Evolutionary conservation across 2,113 vertebrate genomes (phyloP), one percentile per base, ranked within the genome.

Genomic region (Clarias magur): DNA sequence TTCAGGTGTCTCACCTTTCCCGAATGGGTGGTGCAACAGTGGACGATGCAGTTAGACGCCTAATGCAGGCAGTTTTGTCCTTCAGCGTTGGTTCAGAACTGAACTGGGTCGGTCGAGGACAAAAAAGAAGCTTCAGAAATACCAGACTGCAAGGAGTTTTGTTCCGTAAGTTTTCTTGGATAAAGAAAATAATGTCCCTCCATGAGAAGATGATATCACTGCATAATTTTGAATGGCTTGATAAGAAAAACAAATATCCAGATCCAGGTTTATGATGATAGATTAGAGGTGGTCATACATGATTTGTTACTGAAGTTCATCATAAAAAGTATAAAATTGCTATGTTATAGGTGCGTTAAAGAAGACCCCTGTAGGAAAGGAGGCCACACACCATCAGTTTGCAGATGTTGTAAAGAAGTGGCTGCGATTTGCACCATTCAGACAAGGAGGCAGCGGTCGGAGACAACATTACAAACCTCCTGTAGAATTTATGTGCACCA

Each of bases 391-490:
- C 76, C 93, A 93, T 86, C 91, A 93, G 83, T 93, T 91, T 53
- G 93, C 93, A 78, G 93, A 92, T 12, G 92, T 93, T 67, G 93
- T 93, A 59, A 93, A 93, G 85, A 93, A 92, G 67, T 93, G 92
- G 92, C 89, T 93, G 65, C 87, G 92, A 48, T 93, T 92, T 60
- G 91, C 92, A 17, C 92, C 93, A 0, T 93, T 92, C 90, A 86
- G 92, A 82, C 92, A 93, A 84, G 91, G 92, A 59, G 93, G 92
- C 57, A 89, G 82, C 1, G 91, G 91, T 27, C 90, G 91, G 15
- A 87, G 88, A 63, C 90, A 89, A 16, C 88, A 89, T 75, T 91
- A 76, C 85, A 93, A 83, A 88, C 88, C 91, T 34, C 73, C 90
- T 19, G 57, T 82, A 19, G 90, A 93, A 59, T 93, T 90, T 80